phyloP scores from a whole-genome alignment of 2,888 invertebrate species.

The Biston stratarius region DNA sequence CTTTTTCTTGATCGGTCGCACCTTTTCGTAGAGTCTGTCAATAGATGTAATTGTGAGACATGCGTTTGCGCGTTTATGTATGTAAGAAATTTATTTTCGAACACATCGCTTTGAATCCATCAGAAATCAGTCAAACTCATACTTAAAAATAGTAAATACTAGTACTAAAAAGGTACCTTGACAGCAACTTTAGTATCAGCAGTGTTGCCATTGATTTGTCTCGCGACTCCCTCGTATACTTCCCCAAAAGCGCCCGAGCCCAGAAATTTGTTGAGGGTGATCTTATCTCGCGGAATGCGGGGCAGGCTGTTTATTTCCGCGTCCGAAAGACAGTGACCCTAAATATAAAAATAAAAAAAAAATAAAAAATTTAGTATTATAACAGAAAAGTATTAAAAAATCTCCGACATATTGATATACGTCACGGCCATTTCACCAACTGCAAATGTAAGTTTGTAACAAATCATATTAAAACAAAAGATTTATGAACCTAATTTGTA shows the following conservation, averaged over 20 bases:
- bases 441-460: no score
- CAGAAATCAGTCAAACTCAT: no score
- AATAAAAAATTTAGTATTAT: no score
- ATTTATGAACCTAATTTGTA: no score
- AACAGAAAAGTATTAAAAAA: not conserved
- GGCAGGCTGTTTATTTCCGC: slow-evolving; percentile 93
- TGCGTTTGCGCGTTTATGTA: no score
- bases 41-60: slow-evolving; percentile 7
- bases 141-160: no score
- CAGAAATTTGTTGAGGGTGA: slow-evolving; percentile 94
- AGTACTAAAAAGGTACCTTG: slow-evolving; percentile 88
- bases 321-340: slow-evolving; percentile 88
- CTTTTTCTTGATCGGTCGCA: slow-evolving; percentile 95
- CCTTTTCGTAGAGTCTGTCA: slow-evolving; percentile 95
- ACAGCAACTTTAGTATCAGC: slow-evolving; percentile 94
- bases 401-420: not conserved
- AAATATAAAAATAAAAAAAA: slow-evolving; percentile 33
- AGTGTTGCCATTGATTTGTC: slow-evolving; percentile 87
- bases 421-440: not conserved
- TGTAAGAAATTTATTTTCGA: no score
- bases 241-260: slow-evolving; percentile 99
- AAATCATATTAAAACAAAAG: no score
- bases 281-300: slow-evolving; percentile 94
- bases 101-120: no score
- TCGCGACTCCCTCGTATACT: slow-evolving; percentile 96